Conservation (phyloP, 64 coral and sea anemone species). For the Exaiptasia diaphana region DNA sequence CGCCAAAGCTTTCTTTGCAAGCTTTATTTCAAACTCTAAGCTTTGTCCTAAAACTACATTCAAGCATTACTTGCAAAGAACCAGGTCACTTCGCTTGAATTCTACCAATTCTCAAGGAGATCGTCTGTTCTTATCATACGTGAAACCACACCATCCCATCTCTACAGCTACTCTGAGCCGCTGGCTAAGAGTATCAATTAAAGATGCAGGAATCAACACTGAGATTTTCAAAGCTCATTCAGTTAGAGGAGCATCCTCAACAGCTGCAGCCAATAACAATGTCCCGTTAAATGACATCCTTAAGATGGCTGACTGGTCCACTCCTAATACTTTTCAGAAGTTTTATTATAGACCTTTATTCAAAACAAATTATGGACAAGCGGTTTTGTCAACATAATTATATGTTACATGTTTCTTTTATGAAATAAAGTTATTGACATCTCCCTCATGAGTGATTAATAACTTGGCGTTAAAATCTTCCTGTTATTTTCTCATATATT, state of each 20-base stretch:
- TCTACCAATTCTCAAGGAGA: background rate
- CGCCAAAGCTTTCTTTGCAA: constrained; percentile 6
- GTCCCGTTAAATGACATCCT: constrained; percentile 2
- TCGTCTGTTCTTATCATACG: constrained; percentile 16
- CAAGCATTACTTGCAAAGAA: constrained; percentile 1
- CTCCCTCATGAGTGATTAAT: too few relatives aligned
- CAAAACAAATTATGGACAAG: too few relatives aligned
- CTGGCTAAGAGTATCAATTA: background rate
- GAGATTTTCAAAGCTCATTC: constrained; percentile 3
- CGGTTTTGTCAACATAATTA: too few relatives aligned
- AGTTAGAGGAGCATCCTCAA: background rate
- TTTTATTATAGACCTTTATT: constrained; percentile 40
- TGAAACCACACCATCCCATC: background rate
- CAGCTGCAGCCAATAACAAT: background rate
- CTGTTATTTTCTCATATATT: too few relatives aligned
- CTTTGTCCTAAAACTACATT: background rate
- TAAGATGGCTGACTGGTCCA: constrained; percentile 8
- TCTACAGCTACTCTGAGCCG: background rate
- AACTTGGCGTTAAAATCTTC: too few relatives aligned
- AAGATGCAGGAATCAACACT: background rate
- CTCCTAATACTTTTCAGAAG: background rate
- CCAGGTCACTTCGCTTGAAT: background rate
- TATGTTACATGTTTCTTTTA: too few relatives aligned
- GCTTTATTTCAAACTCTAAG: background rate
- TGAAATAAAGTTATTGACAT: too few relatives aligned